A percentile compares a stretch with the other conserved stretches of the same genome.
Conservation (phyloP, 1,140 invertebrate genomes). For the Drosophila lini region DNA sequence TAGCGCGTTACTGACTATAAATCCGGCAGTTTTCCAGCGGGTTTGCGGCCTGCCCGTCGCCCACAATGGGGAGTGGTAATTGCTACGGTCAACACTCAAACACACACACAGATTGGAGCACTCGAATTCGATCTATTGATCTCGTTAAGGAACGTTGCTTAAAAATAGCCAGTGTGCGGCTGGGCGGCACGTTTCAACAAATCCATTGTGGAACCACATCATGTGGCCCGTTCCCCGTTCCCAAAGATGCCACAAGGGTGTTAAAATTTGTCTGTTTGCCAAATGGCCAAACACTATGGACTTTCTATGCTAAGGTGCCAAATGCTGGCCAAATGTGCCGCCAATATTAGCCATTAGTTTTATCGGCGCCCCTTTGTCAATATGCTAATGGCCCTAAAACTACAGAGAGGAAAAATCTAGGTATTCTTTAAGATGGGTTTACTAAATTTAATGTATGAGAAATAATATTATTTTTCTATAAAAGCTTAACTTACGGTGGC, state of each 20-base stretch:
- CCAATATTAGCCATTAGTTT: slow-evolving; percentile 51
- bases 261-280: slow-evolving; percentile 66
- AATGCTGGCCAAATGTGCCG: slow-evolving; percentile 73
- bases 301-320: slow-evolving; percentile 56
- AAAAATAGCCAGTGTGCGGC: slow-evolving; percentile 59
- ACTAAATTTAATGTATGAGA: background rate
- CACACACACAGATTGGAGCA: slow-evolving; percentile 9
- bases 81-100: slow-evolving; percentile 50
- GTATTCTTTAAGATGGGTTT: no score
- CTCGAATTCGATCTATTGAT: slow-evolving; percentile 62
- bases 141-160: slow-evolving; percentile 71
- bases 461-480: background rate
- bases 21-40: slow-evolving; percentile 8
- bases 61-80: slow-evolving; percentile 51
- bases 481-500: slow-evolving; percentile 89
- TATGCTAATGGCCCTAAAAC: slow-evolving; percentile 54
- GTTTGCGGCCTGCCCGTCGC: slow-evolving; percentile 20
- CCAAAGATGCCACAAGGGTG: slow-evolving; percentile 61
- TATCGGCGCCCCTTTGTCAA: slow-evolving; percentile 49
- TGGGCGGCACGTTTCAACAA: slow-evolving; percentile 21
- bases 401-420: slow-evolving; percentile 8
- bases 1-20: slow-evolving; percentile 47
- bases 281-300: slow-evolving; percentile 39
- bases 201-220: slow-evolving; percentile 20
- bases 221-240: slow-evolving; percentile 41